phyloP scores from a whole-genome alignment of 1,140 invertebrate species.

The Drosophila chauvacae region DNA sequence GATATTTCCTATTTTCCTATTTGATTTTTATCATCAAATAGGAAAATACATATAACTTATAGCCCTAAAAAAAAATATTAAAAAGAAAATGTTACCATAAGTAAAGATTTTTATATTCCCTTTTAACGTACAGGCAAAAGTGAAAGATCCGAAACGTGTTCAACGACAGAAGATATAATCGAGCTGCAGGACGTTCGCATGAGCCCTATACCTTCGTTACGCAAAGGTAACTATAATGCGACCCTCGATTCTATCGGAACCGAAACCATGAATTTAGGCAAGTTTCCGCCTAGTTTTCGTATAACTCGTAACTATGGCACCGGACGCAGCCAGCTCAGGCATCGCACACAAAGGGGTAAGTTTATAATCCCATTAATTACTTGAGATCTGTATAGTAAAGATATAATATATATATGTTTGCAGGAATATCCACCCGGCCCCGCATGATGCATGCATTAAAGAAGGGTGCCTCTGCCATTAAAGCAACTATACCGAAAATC shows the following conservation, averaged over 20 bases:
- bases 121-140: constrained; percentile 57
- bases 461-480: constrained; percentile 91
- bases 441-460: constrained; percentile 91
- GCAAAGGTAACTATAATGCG: constrained; percentile 87
- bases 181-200: constrained; percentile 92
- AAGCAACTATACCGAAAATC: constrained; percentile 94
- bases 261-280: constrained; percentile 86
- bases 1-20: too few relatives aligned
- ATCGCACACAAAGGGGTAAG: constrained; percentile 86
- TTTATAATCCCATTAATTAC: not conserved
- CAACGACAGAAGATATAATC: constrained; percentile 89
- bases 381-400: not conserved
- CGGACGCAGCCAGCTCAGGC: constrained; percentile 86
- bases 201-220: constrained; percentile 93
- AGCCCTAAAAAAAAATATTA: not conserved
- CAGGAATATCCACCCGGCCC: constrained; percentile 86
- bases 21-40: too few relatives aligned
- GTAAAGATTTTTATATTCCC: not conserved
- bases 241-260: constrained; percentile 79
- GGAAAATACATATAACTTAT: too few relatives aligned
- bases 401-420: not conserved
- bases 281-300: constrained; percentile 92
- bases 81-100: not conserved
- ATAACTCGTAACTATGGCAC: constrained; percentile 88
- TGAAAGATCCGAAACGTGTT: constrained; percentile 82